Evolutionary conservation across 2,888 invertebrate species (phyloP).

Genomic region (Zaprionus obscuricornis): DNA sequence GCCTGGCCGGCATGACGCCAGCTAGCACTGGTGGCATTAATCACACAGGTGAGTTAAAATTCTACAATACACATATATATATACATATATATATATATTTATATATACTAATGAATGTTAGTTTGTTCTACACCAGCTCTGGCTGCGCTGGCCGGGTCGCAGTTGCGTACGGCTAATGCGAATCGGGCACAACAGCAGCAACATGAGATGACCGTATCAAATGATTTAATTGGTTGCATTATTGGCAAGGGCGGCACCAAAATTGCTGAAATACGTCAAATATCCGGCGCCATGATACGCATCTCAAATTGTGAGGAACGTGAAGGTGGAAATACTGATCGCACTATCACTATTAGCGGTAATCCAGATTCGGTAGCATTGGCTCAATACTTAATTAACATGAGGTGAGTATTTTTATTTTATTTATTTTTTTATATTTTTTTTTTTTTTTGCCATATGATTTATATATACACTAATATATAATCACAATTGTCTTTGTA

Average conservation of each 20-base stretch:
- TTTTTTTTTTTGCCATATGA: too few species aligned
- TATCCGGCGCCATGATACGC: conserved; percentile 98
- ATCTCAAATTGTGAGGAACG: conserved; percentile 99
- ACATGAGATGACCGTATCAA: conserved; percentile 99
- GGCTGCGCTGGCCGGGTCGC: conserved; percentile 95
- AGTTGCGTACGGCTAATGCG: conserved; percentile 91
- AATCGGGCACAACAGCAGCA: conserved; percentile 93
- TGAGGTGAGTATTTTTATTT: conserved; percentile 91
- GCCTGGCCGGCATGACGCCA: conserved; percentile 92
- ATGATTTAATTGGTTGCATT: conserved; percentile 99
- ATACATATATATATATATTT: conserved; percentile 21
- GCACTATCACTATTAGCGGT: conserved; percentile 98
- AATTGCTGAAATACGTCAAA: conserved; percentile 99
- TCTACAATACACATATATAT: too few species aligned
- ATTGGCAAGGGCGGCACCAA: conserved; percentile 99
- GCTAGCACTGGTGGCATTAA: conserved; percentile 92
- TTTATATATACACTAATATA: too few species aligned
- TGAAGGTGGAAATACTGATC: conserved; percentile 97
- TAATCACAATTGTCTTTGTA: conserved; percentile 10
- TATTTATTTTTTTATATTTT: neutral
- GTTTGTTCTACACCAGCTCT: conserved; percentile 85
- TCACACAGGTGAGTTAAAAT: conserved; percentile 93
- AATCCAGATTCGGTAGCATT: conserved; percentile 98
- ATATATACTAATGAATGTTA: too few species aligned
- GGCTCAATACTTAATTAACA: conserved; percentile 99